Base-by-base conservation (phyloP, 2,888 invertebrate genomes). In the Aricia artaxerxes region DNA sequence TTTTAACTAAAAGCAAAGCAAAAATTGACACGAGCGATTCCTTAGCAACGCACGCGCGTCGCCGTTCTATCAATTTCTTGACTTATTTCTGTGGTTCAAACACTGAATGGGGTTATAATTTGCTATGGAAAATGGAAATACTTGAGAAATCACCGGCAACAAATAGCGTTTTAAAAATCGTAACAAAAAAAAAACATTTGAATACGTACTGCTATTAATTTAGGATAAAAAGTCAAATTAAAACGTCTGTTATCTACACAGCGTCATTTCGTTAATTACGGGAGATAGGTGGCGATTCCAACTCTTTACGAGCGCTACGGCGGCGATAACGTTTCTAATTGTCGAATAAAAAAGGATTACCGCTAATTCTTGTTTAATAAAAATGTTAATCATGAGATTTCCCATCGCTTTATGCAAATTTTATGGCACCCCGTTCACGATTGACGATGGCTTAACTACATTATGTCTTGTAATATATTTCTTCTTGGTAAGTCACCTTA, bases 291-390 rank as follows among this genome's bases (percentile, higher is more conserved):
- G 75, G 89, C 89, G 84, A 86, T 91, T 92, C 88, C 89, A 94
- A 94, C 94, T 94, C 93, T 94, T 94, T 94, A 94, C 92, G 94
- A 93, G 88, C 89, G 86, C 84, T 84, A 88, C 85, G 84, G 87
- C 86, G 87, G 86, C 89, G 94, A 94, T 94, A 94, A 90, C 91
- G 89, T 88, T 85, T 90, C 94, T 94, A 93, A 94, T 94, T 93
- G 94, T 91, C 94, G 87, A 93, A 94, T 94, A 94, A 94, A 94
- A 93, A 94, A 94, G 94, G 94, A 93, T 94, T 93, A 92, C 84
- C 85, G 84, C 84, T 91, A 92, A 94, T 94, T 94, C 91, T 87
- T 89, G 92, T 93, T 94, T 94, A 94, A 94, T 94, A 94, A 94
- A 94, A 94, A 94, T 94, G 94, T 93, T 94, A 94, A 94, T 94